Conservation (phyloP, 2,113 vertebrate genomes). For the Cyprinodon brontotheroides region DNA sequence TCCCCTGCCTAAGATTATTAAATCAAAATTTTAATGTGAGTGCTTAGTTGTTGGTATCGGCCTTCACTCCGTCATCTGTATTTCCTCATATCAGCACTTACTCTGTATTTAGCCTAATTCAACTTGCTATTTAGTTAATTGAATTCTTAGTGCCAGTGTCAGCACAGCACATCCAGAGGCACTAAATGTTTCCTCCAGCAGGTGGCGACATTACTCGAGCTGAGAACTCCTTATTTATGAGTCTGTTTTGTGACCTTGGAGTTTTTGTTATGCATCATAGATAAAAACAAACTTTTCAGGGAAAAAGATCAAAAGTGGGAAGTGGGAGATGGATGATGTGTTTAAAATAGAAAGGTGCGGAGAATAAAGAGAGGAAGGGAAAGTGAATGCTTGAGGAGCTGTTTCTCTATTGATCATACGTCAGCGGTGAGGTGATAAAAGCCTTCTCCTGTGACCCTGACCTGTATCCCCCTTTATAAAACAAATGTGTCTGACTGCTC, state of each 20-base stretch:
- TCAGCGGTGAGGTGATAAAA: slow-evolving; percentile 40
- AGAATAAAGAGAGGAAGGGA: background rate
- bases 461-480: slow-evolving; percentile 33
- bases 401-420: slow-evolving; percentile 60
- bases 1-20: slow-evolving; percentile 28
- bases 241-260: slow-evolving; percentile 39
- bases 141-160: slow-evolving; percentile 38
- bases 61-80: slow-evolving; percentile 38
- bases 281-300: slow-evolving; percentile 7
- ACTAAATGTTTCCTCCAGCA: slow-evolving; percentile 45
- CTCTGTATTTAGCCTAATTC: slow-evolving; percentile 58
- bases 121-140: slow-evolving; percentile 65
- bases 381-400: slow-evolving; percentile 34
- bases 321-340: slow-evolving; percentile 1
- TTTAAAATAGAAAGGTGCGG: slow-evolving; percentile 1
- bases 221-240: background rate
- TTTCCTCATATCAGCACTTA: slow-evolving; percentile 52
- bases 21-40: slow-evolving; percentile 41
- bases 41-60: slow-evolving; percentile 61
- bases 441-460: slow-evolving; percentile 61
- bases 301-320: slow-evolving; percentile 5
- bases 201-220: slow-evolving; percentile 50
- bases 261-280: slow-evolving; percentile 8
- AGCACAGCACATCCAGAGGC: slow-evolving; percentile 3
- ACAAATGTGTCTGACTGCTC: slow-evolving; percentile 46